A percentile compares a stretch with the other conserved stretches of the same genome.
These are phyloP conservation scores for Stenodema calcarata DNA, from an alignment of 2,888 invertebrate genomes.

Conservation along the genomic window DNA sequence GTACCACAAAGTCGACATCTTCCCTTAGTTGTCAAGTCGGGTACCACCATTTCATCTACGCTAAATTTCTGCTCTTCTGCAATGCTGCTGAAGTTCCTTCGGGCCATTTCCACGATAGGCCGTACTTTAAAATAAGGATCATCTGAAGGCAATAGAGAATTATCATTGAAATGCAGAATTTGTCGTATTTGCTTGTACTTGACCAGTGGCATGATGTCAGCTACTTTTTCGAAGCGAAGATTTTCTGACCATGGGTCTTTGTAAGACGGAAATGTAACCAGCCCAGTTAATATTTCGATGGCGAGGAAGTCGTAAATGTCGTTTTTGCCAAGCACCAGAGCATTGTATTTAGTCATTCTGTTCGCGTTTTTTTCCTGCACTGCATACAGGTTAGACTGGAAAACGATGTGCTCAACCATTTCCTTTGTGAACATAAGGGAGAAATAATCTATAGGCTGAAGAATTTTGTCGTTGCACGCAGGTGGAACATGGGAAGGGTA, in stretches of 20 bases:
- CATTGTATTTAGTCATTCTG: not conserved
- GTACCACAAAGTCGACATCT: too few species aligned
- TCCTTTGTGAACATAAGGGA: not conserved
- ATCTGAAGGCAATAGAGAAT: not conserved
- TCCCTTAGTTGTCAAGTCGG: too few species aligned
- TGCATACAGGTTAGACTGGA: not conserved
- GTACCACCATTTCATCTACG: not conserved
- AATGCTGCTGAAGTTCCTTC: not conserved
- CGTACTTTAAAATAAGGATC: constrained; percentile 14
- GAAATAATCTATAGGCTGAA: not conserved
- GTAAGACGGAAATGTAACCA: constrained; percentile 1
- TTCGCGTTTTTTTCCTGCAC: not conserved
- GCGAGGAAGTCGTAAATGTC: not conserved
- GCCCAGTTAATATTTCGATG: constrained; percentile 10
- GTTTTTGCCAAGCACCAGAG: not conserved
- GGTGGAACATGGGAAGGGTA: not conserved
- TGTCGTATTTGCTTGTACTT: constrained; percentile 15
- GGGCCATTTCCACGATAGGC: not conserved
- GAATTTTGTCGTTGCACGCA: not conserved
- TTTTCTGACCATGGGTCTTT: not conserved
- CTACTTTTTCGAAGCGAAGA: not conserved
- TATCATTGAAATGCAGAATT: constrained; percentile 33
- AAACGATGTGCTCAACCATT: constrained; percentile 3
- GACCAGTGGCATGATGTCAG: constrained; percentile 22
- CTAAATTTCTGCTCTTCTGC: not conserved